Base-by-base conservation (phyloP, 2,888 invertebrate genomes). In the Neria commutata region DNA sequence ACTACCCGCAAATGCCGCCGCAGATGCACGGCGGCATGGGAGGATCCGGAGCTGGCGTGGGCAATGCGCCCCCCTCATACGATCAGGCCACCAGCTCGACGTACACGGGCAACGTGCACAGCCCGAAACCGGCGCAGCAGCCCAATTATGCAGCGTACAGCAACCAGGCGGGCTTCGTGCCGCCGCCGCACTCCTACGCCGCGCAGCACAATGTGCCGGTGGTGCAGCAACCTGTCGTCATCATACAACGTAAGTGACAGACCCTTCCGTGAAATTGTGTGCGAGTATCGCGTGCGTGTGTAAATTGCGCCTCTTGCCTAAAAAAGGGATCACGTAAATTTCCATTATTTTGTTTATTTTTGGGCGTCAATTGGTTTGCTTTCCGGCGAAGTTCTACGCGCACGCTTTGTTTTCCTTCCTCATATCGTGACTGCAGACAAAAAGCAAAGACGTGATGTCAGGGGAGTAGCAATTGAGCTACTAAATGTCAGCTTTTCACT, bases 161-260 rank as follows among this genome's bases (percentile, higher is more conserved):
- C 29, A 25, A 1, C 29, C 29, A 6, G 11, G 6, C 29, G 29
- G 29, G 29, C 6, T 11, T 8, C 17, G 19, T 4, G 14, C 50
- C 42, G 26, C 23, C 10, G 33, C 40, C 26, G 46, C 47, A 34
- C 23, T 57, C 55, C 50, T 25, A 29, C 1, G 23, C 45, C 42
- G 19, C 10, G 29, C 52, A 55, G n/a, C 55, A 46, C 8, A 53
- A 57, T 4, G 46, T 62, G 17, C 56, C 64, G 46, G 54, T 61
- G 51, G 46, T 48, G 19, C 69, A 65, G 51, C 62, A 60, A 5
- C 73, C 75, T 10, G 70, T 80, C 45, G 75, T 79, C 19, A 73
- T 80, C 59, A 73, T 79, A 62, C 78, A 79, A 52, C 79, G 78
- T 79, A 66, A 72, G 79, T 70, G 37, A n/a, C n/a, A n/a, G n/a